A percentile compares a stretch with the other conserved stretches of the same genome.
Evolutionary conservation across 2,888 invertebrate species (phyloP).

Genomic region (Noctua janthina): DNA sequence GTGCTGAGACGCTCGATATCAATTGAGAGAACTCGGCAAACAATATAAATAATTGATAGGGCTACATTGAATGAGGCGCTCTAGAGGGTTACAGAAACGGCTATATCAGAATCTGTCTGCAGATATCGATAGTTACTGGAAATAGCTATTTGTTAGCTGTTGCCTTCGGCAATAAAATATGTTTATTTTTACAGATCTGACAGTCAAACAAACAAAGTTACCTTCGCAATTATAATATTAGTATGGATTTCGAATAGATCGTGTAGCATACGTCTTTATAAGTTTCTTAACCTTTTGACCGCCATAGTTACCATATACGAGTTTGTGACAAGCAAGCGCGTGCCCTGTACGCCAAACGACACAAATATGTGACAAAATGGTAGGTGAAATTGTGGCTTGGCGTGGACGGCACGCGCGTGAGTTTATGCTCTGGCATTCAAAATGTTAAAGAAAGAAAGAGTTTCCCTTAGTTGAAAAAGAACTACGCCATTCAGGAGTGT

Average conservation of each 20-base stretch:
- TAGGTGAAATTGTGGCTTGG: too few relatives aligned
- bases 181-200: not conserved
- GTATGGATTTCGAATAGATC: not conserved
- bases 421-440: too few relatives aligned
- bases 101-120: not conserved
- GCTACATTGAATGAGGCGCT: not conserved
- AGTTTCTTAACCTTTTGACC: not conserved
- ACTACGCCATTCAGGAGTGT: not conserved
- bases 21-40: constrained; percentile 32
- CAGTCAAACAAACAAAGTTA: not conserved
- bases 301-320: too few relatives aligned
- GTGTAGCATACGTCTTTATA: not conserved
- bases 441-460: not conserved
- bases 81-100: not conserved
- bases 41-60: constrained; percentile 47
- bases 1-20: constrained; percentile 32
- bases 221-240: not conserved
- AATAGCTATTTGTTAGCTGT: not conserved
- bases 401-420: too few relatives aligned
- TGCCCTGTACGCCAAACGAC: too few relatives aligned
- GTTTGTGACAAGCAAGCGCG: too few relatives aligned
- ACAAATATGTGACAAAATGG: too few relatives aligned
- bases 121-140: not conserved
- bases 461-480: not conserved
- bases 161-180: too few relatives aligned